Percentiles rank a stretch among this genome's conserved stretches.
phyloP scores from a whole-genome alignment of 2,797 vertebrate genomes.

The Peromyscus melanophrys region DNA sequence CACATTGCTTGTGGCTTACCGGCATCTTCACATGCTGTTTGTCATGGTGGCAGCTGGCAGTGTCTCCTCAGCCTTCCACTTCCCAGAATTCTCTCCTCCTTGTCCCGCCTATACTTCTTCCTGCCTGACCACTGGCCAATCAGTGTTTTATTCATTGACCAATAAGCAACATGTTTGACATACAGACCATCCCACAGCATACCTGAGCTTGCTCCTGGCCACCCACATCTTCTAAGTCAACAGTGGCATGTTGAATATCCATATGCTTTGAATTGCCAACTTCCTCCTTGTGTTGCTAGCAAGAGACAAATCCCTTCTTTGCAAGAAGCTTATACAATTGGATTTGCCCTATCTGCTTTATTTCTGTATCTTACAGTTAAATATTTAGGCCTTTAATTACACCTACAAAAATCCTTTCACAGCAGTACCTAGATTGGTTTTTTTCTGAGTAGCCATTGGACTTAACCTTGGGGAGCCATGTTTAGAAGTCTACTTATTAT shows the following conservation, averaged over 20 bases:
- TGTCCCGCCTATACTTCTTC: too few species aligned
- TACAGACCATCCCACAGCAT: too few species aligned
- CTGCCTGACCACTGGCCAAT: too few species aligned
- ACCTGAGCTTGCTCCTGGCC: neutral
- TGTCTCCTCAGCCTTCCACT: too few species aligned
- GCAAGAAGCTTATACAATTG: neutral
- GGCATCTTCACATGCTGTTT: too few species aligned
- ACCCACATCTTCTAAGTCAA: neutral
- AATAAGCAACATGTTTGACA: too few species aligned
- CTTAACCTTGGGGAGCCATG: neutral
- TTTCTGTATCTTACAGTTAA: constrained; percentile 22
- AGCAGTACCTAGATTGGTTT: neutral
- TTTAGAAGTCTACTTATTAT: constrained; percentile 32
- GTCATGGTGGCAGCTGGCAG: too few species aligned
- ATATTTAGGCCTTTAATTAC: constrained; percentile 33
- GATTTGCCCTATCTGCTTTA: neutral
- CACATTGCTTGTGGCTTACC: too few species aligned
- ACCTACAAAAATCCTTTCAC: constrained; percentile 17
- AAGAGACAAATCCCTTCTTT: constrained; percentile 29
- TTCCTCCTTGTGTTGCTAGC: neutral
- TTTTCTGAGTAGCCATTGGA: neutral
- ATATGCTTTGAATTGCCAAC: neutral
- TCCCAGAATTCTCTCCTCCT: too few species aligned
- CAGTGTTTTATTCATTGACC: too few species aligned
- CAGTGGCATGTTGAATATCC: neutral